These are phyloP conservation scores for Camponotus fellah DNA, from an alignment of 2,888 invertebrate species.

Conservation along the genomic window DNA sequence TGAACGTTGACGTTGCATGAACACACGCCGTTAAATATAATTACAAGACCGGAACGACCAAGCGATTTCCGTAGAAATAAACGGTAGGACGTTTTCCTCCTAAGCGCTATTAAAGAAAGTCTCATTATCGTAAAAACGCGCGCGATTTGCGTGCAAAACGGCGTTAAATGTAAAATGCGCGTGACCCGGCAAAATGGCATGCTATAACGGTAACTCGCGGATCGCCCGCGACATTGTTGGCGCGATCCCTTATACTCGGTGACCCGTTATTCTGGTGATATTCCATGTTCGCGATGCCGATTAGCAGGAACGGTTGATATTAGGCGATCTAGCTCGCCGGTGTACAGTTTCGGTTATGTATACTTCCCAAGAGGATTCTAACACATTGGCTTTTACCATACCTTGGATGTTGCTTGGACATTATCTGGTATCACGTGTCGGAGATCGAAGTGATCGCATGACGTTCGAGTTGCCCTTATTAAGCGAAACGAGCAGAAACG, in stretches of 20 bases:
- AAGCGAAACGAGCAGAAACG: background rate
- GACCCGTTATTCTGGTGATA: background rate
- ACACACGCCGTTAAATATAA: constrained; percentile 38
- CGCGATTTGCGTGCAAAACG: constrained; percentile 36
- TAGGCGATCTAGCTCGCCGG: constrained; percentile 52
- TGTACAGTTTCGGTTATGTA: constrained; percentile 51
- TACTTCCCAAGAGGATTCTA: constrained; percentile 47
- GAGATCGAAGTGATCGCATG: background rate
- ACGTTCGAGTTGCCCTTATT: background rate
- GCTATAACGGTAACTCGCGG: constrained; percentile 54
- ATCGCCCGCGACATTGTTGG: constrained; percentile 54
- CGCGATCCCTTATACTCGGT: constrained; percentile 52
- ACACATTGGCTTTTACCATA: constrained; percentile 23
- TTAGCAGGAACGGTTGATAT: constrained; percentile 45
- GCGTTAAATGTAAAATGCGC: constrained; percentile 40
- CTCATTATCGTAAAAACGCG: constrained; percentile 35
- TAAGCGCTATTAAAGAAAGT: background rate
- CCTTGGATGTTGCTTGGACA: background rate
- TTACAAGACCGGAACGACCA: constrained; percentile 18
- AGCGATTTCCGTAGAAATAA: constrained; percentile 33
- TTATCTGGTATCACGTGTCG: background rate
- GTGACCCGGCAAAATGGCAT: constrained; percentile 65
- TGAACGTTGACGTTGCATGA: constrained; percentile 42
- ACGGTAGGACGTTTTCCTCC: background rate
- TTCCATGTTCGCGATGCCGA: background rate